Conservation (phyloP, 2,113 vertebrate species). For the Reinhardtius hippoglossoides region DNA sequence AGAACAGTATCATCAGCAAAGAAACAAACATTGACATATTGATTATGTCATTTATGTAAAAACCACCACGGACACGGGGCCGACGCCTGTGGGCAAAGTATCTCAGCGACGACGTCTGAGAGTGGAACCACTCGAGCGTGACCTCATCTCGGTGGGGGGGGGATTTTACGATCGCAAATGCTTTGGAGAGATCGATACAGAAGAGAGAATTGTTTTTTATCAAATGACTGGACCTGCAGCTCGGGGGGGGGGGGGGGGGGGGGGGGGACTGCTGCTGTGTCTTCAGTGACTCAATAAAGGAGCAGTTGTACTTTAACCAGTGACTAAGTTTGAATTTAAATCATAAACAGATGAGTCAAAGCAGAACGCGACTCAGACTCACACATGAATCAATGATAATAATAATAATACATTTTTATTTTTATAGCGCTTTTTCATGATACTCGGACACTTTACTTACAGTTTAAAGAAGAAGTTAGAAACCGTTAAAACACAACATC, state of each 20-base stretch:
- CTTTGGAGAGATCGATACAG: neutral
- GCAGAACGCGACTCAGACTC: too few species aligned
- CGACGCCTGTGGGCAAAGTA: too few species aligned
- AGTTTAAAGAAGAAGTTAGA: too few species aligned
- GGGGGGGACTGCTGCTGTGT: neutral
- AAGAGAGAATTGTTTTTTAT: neutral
- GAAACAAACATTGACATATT: neutral
- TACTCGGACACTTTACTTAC: too few species aligned
- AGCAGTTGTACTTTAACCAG: neutral
- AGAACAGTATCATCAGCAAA: neutral
- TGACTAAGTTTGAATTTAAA: neutral
- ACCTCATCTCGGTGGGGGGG: neutral
- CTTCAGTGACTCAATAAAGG: neutral
- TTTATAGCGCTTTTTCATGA: too few species aligned
- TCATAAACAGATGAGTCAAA: neutral
- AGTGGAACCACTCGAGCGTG: too few species aligned
- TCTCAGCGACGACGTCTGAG: neutral
- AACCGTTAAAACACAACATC: too few species aligned
- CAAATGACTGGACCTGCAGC: neutral
- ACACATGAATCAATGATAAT: too few species aligned
- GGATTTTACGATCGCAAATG: neutral
- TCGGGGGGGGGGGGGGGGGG: neutral
- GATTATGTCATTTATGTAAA: neutral
- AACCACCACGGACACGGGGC: neutral
- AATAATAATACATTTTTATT: too few species aligned